phyloP scores from a whole-genome alignment of 2,113 vertebrate genomes.

The Anguilla japonica region DNA sequence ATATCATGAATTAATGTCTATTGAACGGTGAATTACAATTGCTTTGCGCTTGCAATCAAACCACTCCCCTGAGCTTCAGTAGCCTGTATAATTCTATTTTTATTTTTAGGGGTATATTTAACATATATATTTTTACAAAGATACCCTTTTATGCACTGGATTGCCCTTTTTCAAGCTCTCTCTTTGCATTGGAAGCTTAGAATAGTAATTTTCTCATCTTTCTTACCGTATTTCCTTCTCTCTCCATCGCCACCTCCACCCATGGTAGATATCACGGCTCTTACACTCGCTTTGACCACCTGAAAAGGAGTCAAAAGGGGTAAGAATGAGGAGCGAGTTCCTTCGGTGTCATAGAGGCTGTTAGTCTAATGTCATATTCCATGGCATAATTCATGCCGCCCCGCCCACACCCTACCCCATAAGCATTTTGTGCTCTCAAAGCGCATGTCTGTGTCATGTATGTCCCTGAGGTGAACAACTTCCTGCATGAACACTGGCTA shows the following conservation, averaged over 20 bases:
- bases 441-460: not conserved
- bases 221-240: constrained; percentile 52
- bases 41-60: no score
- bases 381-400: not conserved
- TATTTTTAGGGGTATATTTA: no score
- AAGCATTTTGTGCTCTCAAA: not conserved
- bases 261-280: constrained; percentile 74
- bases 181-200: not conserved
- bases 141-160: not conserved
- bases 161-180: not conserved
- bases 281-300: constrained; percentile 77
- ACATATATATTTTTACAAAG: not conserved
- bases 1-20: no score
- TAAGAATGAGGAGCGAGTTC: constrained; percentile 59
- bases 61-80: no score
- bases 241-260: constrained; percentile 73
- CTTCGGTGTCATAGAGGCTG: constrained; percentile 65
- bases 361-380: constrained; percentile 20
- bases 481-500: not conserved
- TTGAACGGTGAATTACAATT: no score
- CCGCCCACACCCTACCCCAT: not conserved
- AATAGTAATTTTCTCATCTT: constrained; percentile 65
- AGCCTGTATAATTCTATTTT: no score
- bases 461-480: not conserved
- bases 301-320: constrained; percentile 78